A percentile compares a stretch with the other conserved stretches of the same genome.
Conservation (phyloP, 2,797 vertebrate species). For the Chloroceryle amazona region DNA sequence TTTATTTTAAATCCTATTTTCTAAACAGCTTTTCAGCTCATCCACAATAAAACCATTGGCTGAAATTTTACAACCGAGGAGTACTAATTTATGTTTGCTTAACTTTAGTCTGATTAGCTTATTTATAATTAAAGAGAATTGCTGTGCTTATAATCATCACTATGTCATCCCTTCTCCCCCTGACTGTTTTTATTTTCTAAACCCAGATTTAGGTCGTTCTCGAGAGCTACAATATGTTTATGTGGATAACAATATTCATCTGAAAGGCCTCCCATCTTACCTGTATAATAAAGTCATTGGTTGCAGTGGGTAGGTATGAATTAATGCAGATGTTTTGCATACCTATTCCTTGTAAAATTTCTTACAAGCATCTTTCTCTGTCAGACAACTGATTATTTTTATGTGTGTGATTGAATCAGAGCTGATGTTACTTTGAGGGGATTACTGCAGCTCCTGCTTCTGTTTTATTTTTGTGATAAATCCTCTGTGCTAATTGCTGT, state of each 20-base stretch:
- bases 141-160: background rate
- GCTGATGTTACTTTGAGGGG: background rate
- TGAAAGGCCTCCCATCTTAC: slow-evolving; percentile 89
- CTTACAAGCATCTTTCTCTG: background rate
- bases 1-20: background rate
- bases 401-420: background rate
- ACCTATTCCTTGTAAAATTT: background rate
- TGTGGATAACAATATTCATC: slow-evolving; percentile 92
- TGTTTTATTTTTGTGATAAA: slow-evolving; percentile 16
- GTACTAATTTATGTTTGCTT: slow-evolving; percentile 37
- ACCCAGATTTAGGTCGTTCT: slow-evolving; percentile 94
- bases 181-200: slow-evolving; percentile 43
- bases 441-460: background rate
- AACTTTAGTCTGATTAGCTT: background rate
- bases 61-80: background rate
- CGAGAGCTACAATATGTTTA: slow-evolving; percentile 95
- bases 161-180: background rate
- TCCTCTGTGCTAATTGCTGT: slow-evolving; percentile 34
- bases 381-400: background rate
- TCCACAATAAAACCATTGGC: background rate
- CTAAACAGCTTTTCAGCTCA: background rate
- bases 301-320: slow-evolving; percentile 85
- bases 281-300: slow-evolving; percentile 95
- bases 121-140: slow-evolving; percentile 26
- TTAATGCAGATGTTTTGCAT: background rate